Conservation (phyloP, 92 coral and sea anemone species). For the Epizoanthus ramosus region DNA sequence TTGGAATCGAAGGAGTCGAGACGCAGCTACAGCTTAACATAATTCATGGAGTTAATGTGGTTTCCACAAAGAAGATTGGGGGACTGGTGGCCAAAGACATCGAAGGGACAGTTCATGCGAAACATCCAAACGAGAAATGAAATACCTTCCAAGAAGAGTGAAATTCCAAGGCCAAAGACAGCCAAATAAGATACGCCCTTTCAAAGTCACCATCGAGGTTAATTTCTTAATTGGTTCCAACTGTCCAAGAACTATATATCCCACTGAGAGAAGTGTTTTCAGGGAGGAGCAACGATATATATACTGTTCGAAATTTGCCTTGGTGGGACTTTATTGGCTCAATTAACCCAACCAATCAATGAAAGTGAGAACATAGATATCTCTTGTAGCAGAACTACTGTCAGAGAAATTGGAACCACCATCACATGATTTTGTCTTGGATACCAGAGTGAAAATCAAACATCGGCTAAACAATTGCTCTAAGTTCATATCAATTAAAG, state of each 20-base stretch:
- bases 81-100: constrained; percentile 38
- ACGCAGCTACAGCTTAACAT: constrained; percentile 44
- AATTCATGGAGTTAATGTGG: constrained; percentile 54
- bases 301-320: constrained; percentile 46
- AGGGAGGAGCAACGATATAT: constrained; percentile 57
- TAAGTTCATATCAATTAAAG: constrained; percentile 55
- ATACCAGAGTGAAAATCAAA: constrained; percentile 47
- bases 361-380: constrained; percentile 30
- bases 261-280: constrained; percentile 42
- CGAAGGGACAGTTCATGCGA: constrained; percentile 26
- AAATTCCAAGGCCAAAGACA: constrained; percentile 58
- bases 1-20: constrained; percentile 36
- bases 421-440: constrained; percentile 49
- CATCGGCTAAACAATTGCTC: constrained; percentile 42
- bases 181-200: constrained; percentile 35
- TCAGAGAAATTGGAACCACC: constrained; percentile 54
- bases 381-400: constrained; percentile 55
- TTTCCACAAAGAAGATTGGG: constrained; percentile 42
- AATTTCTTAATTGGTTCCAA: constrained; percentile 45
- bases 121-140: constrained; percentile 47
- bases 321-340: constrained; percentile 53
- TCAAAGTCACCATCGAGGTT: constrained; percentile 30
- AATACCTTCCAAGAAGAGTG: constrained; percentile 40
- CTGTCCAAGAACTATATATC: constrained; percentile 36
- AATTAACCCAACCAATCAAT: constrained; percentile 23